phyloP scores from a whole-genome alignment of 2,797 vertebrate genomes.

The Ptychadena robeensis region DNA sequence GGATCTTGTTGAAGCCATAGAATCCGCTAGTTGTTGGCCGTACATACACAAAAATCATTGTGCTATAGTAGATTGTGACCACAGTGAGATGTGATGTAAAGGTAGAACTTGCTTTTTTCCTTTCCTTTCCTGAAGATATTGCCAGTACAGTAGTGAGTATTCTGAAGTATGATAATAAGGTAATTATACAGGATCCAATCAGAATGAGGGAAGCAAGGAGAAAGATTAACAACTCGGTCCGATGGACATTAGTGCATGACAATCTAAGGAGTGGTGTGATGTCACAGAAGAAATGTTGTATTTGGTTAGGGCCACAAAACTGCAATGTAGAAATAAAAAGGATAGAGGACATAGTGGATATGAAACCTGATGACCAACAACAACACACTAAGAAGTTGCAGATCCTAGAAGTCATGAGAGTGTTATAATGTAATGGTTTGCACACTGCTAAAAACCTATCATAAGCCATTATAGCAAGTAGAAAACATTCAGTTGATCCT shows the following conservation, averaged over 20 bases:
- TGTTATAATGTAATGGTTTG: constrained; percentile 48
- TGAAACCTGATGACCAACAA: constrained; percentile 53
- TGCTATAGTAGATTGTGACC: constrained; percentile 52
- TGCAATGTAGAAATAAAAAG: constrained; percentile 43
- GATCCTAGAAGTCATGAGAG: constrained; percentile 32
- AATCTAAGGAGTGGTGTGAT: constrained; percentile 46
- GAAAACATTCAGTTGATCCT: constrained; percentile 55
- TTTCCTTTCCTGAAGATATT: constrained; percentile 30
- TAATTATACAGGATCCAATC: constrained; percentile 43
- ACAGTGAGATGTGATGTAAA: constrained; percentile 58
- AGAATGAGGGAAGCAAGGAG: constrained; percentile 46
- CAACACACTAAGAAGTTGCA: constrained; percentile 30
- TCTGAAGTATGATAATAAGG: constrained; percentile 43
- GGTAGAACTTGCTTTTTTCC: constrained; percentile 44
- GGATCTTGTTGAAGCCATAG: constrained; percentile 41
- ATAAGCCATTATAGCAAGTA: constrained; percentile 58
- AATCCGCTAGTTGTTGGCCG: constrained; percentile 28
- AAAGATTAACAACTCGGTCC: constrained; percentile 45
- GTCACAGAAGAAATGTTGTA: constrained; percentile 59
- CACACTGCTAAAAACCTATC: constrained; percentile 56
- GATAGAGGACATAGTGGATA: constrained; percentile 43
- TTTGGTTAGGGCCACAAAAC: constrained; percentile 50
- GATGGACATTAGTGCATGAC: constrained; percentile 46
- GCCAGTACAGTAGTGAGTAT: constrained; percentile 45
- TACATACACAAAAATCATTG: constrained; percentile 58